These are phyloP conservation scores for Choristoneura fumiferana DNA, from an alignment of 1,140 invertebrate genomes.

Conservation along the genomic window DNA sequence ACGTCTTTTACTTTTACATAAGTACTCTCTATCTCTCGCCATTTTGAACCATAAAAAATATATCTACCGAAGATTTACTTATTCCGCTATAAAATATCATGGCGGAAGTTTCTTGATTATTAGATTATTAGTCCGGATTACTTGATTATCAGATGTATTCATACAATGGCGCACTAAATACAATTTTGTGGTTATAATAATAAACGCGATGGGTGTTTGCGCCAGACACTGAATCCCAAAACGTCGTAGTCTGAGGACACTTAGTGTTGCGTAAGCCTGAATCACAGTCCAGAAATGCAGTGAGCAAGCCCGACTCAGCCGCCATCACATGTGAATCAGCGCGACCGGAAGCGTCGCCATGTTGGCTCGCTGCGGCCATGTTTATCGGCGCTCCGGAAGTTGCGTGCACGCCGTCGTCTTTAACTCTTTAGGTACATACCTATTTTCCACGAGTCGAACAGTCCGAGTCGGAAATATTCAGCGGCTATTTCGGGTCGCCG, in stretches of 20 bases:
- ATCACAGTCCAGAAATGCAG: constrained; percentile 71
- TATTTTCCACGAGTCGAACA: constrained; percentile 56
- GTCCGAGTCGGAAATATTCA: constrained; percentile 71
- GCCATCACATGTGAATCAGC: constrained; percentile 71
- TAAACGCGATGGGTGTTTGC: constrained; percentile 32
- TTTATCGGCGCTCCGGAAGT: constrained; percentile 74
- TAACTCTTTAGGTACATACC: constrained; percentile 26
- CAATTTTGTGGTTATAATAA: too few species aligned
- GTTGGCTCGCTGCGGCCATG: constrained; percentile 72
- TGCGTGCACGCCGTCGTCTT: constrained; percentile 73
- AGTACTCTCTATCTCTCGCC: too few species aligned
- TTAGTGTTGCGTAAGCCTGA: constrained; percentile 71
- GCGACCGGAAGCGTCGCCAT: constrained; percentile 73
- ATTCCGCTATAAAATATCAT: too few species aligned
- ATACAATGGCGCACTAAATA: too few species aligned
- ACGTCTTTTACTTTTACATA: too few species aligned
- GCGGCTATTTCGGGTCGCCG: constrained; percentile 61
- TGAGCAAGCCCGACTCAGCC: constrained; percentile 65
- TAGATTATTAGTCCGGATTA: too few species aligned
- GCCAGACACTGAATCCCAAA: constrained; percentile 57
- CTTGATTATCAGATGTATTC: too few species aligned
- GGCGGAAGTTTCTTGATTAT: too few species aligned
- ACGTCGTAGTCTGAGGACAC: constrained; percentile 46
- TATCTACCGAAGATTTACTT: too few species aligned
- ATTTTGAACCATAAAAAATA: too few species aligned